Evolutionary conservation across 2,797 vertebrate species (phyloP).

Genomic region (Ctenochaetus hawaiiensis): DNA sequence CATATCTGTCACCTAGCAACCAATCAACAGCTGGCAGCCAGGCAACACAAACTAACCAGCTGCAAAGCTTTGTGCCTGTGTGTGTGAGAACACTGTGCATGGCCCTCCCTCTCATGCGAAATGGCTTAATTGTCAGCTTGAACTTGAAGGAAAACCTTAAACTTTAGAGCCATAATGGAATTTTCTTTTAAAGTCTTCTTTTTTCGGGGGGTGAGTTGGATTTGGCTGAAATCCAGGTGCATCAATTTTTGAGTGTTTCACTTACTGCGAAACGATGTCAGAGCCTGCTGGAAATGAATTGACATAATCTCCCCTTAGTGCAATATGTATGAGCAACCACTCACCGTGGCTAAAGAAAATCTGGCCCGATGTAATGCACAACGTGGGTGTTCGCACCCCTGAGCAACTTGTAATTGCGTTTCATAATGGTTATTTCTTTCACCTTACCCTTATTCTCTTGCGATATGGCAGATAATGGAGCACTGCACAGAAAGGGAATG

Average conservation of each 20-base stretch:
- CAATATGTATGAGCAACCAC: constrained; percentile 72
- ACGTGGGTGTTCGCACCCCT: constrained; percentile 62
- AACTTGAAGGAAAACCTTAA: constrained; percentile 30
- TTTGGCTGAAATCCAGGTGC: constrained; percentile 60
- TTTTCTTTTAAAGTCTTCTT: constrained; percentile 18
- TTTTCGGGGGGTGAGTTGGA: constrained; percentile 1
- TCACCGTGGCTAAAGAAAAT: constrained; percentile 66
- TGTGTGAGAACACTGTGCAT: constrained; percentile 17
- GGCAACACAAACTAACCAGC: constrained; percentile 21
- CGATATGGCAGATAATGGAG: constrained; percentile 49
- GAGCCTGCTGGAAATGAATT: constrained; percentile 64
- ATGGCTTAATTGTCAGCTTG: constrained; percentile 18
- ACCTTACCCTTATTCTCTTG: constrained; percentile 45
- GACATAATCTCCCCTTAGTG: constrained; percentile 70
- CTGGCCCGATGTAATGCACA: constrained; percentile 53
- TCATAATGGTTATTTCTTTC: constrained; percentile 64
- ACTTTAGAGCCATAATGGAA: constrained; percentile 33
- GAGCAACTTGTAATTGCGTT: constrained; percentile 75
- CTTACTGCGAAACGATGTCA: constrained; percentile 61
- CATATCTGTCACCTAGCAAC: constrained; percentile 59
- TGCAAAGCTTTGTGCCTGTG: constrained; percentile 8
- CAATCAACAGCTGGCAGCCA: constrained; percentile 44
- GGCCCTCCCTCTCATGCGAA: constrained; percentile 10
- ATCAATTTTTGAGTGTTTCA: constrained; percentile 66
- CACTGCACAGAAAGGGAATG: constrained; percentile 23